Conservation (phyloP, 1,140 invertebrate genomes). For the Helicorthomorpha holstii region DNA sequence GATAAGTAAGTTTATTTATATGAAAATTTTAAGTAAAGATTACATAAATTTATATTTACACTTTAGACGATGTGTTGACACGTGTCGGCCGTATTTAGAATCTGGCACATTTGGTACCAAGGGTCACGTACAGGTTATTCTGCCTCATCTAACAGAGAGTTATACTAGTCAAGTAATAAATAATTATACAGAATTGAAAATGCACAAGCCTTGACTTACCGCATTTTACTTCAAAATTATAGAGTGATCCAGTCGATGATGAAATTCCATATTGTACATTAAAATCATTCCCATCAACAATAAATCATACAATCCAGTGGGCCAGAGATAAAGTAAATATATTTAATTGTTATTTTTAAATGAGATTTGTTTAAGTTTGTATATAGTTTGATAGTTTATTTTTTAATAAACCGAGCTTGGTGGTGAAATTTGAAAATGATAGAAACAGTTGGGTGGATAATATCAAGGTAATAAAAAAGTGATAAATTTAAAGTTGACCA, state of each 20-base stretch:
- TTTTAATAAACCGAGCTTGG: constrained; percentile 21
- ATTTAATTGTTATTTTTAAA: background rate
- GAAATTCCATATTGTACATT: constrained; percentile 28
- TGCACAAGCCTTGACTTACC: background rate
- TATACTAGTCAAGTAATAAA: constrained; percentile 20
- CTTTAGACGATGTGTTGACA: constrained; percentile 7
- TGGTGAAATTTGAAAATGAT: background rate
- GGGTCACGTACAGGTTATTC: constrained; percentile 14
- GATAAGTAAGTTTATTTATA: constrained; percentile 5
- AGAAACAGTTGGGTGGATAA: too few relatives aligned
- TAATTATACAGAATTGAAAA: background rate
- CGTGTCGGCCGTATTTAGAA: constrained; percentile 11
- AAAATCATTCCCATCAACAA: constrained; percentile 26
- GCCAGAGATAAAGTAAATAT: constrained; percentile 23
- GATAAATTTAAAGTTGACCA: background rate
- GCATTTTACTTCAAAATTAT: constrained; percentile 1
- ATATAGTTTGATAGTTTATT: constrained; percentile 19
- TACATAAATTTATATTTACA: constrained; percentile 1
- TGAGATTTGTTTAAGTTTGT: background rate
- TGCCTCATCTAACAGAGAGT: constrained; percentile 12
- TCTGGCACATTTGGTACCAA: constrained; percentile 13
- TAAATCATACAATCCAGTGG: constrained; percentile 29
- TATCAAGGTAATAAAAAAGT: background rate
- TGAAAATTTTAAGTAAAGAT: background rate
- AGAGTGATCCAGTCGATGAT: constrained; percentile 25